phyloP scores from a whole-genome alignment of 2,113 vertebrate species.

The Chaetodon auriga region DNA sequence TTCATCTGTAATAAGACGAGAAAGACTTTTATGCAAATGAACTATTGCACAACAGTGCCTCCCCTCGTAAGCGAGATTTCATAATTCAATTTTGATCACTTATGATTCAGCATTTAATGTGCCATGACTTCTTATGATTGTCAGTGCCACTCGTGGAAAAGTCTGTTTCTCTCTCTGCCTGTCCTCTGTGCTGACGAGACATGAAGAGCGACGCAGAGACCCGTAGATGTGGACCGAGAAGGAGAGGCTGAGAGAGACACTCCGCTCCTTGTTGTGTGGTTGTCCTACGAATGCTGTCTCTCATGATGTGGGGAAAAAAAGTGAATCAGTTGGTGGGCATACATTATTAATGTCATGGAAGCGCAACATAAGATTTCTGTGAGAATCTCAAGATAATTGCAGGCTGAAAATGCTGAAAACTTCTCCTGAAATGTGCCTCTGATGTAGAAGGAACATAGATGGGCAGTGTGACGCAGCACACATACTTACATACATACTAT shows the following conservation, averaged over 20 bases:
- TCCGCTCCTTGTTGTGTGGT: not conserved
- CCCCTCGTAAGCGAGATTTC: not conserved
- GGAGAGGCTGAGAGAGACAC: not conserved
- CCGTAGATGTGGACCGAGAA: not conserved
- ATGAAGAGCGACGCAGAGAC: not conserved
- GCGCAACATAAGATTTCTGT: not conserved
- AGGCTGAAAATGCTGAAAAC: not conserved
- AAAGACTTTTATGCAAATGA: not conserved
- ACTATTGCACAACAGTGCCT: not conserved
- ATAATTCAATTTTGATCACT: slow-evolving; percentile 5
- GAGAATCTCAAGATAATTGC: not conserved
- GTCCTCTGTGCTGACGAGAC: slow-evolving; percentile 21
- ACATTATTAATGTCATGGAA: not conserved
- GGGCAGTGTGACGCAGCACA: not conserved
- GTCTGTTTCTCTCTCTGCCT: not conserved
- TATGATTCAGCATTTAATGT: slow-evolving; percentile 14
- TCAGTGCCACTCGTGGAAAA: not conserved
- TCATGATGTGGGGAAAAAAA: not conserved
- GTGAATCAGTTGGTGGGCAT: not conserved
- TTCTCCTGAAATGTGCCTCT: not conserved
- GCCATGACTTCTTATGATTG: not conserved
- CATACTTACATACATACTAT: not conserved
- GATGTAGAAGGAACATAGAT: not conserved
- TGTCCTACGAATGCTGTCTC: slow-evolving; percentile 3
- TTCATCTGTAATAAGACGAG: not conserved